These are phyloP conservation scores for Minunthozetes semirufus DNA, from an alignment of 2,888 invertebrate genomes.

Conservation along the genomic window DNA sequence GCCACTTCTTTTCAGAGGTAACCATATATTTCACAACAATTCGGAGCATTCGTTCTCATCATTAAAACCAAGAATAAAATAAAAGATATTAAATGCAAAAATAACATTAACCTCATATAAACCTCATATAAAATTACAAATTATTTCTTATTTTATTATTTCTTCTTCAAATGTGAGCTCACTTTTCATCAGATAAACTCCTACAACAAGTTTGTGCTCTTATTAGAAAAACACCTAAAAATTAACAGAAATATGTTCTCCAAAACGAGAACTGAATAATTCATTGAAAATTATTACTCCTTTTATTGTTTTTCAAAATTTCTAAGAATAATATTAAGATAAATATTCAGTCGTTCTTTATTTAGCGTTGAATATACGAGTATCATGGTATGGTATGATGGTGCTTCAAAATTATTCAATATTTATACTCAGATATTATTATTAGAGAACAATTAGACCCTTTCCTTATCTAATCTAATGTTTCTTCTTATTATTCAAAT, in stretches of 20 bases:
- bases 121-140: neutral
- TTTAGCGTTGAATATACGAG: neutral
- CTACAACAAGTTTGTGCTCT: neutral
- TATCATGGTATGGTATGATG: no score
- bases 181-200: neutral
- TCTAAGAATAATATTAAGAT: no score
- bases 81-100: neutral
- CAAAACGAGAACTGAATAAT: neutral
- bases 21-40: neutral
- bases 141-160: neutral
- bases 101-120: conserved; percentile 15
- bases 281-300: neutral
- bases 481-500: no score
- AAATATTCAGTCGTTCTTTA: neutral
- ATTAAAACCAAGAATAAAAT: neutral
- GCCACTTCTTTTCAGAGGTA: no score
- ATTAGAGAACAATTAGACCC: no score
- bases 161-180: neutral
- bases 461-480: no score
- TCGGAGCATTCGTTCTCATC: neutral
- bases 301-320: no score
- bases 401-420: no score
- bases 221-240: conserved; percentile 3
- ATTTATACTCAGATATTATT: no score
- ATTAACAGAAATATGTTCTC: neutral